phyloP scores from a whole-genome alignment of 2,797 vertebrate species.

The Gymnothorax javanicus region DNA sequence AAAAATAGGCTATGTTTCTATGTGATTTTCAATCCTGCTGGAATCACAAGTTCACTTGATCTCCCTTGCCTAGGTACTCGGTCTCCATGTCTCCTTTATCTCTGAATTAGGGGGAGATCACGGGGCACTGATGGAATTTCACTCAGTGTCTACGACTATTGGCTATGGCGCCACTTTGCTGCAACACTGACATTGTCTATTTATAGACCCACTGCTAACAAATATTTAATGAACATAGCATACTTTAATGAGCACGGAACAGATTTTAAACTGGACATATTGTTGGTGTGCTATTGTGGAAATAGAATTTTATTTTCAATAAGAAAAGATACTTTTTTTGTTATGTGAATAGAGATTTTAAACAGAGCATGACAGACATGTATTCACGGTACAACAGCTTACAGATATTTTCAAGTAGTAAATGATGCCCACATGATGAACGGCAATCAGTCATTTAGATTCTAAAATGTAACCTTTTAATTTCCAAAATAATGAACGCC shows the following conservation, averaged over 20 bases:
- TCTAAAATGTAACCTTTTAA: background rate
- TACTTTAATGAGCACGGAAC: slow-evolving; percentile 42
- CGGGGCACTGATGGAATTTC: slow-evolving; percentile 54
- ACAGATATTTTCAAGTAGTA: background rate
- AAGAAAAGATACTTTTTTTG: background rate
- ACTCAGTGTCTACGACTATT: slow-evolving; percentile 63
- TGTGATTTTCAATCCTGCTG: background rate
- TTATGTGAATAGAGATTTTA: background rate
- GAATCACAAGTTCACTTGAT: background rate
- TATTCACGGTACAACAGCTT: background rate
- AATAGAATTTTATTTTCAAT: background rate
- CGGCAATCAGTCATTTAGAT: background rate
- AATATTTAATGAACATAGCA: slow-evolving; percentile 82
- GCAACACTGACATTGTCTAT: slow-evolving; percentile 76
- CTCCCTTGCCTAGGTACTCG: background rate
- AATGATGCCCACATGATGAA: background rate
- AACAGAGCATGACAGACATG: background rate
- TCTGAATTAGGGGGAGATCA: background rate
- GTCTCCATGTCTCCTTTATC: background rate
- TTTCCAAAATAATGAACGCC: background rate
- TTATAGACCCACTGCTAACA: slow-evolving; percentile 78
- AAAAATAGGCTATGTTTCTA: background rate
- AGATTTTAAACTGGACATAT: slow-evolving; percentile 25
- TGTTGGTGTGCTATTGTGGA: background rate
- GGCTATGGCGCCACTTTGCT: slow-evolving; percentile 72